Conservation (phyloP, 2,797 vertebrate species). For the Bradypodion pumilum region DNA sequence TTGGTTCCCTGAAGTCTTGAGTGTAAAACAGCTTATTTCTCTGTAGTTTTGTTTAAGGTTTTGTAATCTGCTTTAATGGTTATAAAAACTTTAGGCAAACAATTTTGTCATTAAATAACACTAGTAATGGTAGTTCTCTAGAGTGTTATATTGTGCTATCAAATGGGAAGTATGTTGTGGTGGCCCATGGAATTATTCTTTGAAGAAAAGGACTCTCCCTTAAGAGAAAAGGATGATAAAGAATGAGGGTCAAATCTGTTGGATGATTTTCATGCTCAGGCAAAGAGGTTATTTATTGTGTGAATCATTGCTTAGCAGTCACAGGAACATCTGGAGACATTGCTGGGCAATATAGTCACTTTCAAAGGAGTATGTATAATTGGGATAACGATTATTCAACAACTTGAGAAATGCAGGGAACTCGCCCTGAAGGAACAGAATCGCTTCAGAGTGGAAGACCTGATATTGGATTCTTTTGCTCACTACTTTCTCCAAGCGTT, state of each 20-base stretch:
- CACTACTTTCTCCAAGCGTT: neutral
- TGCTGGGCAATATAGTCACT: constrained; percentile 32
- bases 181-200: neutral
- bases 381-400: constrained; percentile 26
- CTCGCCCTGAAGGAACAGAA: constrained; percentile 41
- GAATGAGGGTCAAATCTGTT: neutral
- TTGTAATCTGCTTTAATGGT: neutral
- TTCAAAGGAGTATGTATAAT: neutral
- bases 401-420: constrained; percentile 40
- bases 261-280: neutral
- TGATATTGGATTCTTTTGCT: neutral
- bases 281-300: constrained; percentile 21
- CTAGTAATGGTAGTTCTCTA: too few species aligned
- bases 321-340: constrained; percentile 29
- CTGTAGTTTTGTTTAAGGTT: neutral
- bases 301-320: constrained; percentile 21
- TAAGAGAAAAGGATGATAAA: neutral
- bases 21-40: neutral
- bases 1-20: neutral
- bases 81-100: neutral
- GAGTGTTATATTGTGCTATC: neutral
- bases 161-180: neutral
- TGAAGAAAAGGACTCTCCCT: neutral
- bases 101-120: constrained; percentile 1
- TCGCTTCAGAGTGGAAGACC: constrained; percentile 38